Evolutionary conservation across 1,140 invertebrate species (phyloP).

Genomic region (Scylla paramamosain): DNA sequence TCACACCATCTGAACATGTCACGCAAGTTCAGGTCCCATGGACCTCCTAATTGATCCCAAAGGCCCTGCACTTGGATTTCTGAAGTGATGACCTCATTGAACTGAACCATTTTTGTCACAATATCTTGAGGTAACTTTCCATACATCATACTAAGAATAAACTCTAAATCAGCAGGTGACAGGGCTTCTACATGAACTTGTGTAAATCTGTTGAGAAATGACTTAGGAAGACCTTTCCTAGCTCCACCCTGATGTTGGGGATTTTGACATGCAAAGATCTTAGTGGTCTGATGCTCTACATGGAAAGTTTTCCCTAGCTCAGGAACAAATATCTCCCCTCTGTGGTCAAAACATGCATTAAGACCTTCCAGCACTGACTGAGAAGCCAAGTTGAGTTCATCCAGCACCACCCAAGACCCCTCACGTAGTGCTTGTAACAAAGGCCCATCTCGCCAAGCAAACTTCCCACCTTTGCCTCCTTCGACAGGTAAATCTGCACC

Average conservation of each 20-base stretch:
- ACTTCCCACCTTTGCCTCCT: slow-evolving; percentile 89
- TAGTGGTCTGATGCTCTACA: slow-evolving; percentile 86
- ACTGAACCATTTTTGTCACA: slow-evolving; percentile 88
- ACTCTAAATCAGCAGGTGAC: slow-evolving; percentile 87
- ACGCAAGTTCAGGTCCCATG: slow-evolving; percentile 98
- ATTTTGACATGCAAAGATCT: slow-evolving; percentile 99
- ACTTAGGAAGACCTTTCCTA: slow-evolving; percentile 95
- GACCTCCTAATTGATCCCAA: slow-evolving; percentile 88
- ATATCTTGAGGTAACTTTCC: slow-evolving; percentile 81
- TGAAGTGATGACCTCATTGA: slow-evolving; percentile 87
- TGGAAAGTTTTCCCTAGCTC: slow-evolving; percentile 94
- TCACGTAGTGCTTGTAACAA: slow-evolving; percentile 95
- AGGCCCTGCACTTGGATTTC: slow-evolving; percentile 84
- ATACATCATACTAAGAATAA: slow-evolving; percentile 82
- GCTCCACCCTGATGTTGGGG: slow-evolving; percentile 97
- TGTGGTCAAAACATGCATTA: slow-evolving; percentile 98
- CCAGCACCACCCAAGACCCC: slow-evolving; percentile 98
- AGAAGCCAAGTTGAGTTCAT: slow-evolving; percentile 98
- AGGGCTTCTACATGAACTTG: slow-evolving; percentile 95
- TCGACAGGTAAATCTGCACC: slow-evolving; percentile 98
- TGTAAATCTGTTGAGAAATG: slow-evolving; percentile 98
- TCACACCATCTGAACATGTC: slow-evolving; percentile 88
- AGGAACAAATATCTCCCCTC: slow-evolving; percentile 97
- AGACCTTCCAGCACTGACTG: slow-evolving; percentile 98
- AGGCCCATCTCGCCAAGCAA: slow-evolving; percentile 98